phyloP scores from a whole-genome alignment of 2,113 vertebrate genomes.

The Thinocorus orbignyianus region DNA sequence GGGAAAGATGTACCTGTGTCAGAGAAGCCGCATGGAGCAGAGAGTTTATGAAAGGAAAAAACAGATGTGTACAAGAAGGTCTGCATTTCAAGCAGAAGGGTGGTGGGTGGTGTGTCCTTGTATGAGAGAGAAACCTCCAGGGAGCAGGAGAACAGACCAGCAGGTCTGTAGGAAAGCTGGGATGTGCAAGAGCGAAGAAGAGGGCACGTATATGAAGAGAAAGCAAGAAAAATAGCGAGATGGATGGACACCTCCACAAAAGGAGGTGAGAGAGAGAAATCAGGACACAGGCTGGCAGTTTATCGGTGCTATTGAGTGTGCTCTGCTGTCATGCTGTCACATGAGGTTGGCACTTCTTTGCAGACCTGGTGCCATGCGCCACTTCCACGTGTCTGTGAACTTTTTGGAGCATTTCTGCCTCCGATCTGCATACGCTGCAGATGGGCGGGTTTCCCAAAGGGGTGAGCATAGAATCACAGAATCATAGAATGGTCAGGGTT shows the following conservation, averaged over 20 bases:
- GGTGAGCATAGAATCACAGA: no score
- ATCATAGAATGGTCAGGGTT: no score
- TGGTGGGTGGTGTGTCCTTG: neutral
- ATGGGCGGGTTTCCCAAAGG: neutral
- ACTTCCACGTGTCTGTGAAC: neutral
- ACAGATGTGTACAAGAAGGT: neutral
- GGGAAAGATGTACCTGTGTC: neutral
- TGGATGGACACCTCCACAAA: neutral
- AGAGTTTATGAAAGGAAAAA: neutral
- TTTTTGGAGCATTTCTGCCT: neutral
- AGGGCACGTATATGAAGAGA: neutral
- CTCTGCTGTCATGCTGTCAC: neutral
- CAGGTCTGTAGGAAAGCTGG: neutral
- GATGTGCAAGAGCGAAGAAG: neutral
- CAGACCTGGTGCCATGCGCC: neutral
- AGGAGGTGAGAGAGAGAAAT: neutral
- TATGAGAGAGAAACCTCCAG: neutral
- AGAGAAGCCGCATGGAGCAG: neutral
- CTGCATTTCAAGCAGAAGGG: neutral
- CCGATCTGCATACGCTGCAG: accelerated
- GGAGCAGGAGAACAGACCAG: neutral
- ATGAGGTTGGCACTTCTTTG: neutral
- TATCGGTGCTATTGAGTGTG: neutral
- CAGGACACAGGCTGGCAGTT: neutral
- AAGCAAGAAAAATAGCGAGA: neutral